Conservation (phyloP, 2,888 invertebrate genomes). For the Volucella bombylans region DNA sequence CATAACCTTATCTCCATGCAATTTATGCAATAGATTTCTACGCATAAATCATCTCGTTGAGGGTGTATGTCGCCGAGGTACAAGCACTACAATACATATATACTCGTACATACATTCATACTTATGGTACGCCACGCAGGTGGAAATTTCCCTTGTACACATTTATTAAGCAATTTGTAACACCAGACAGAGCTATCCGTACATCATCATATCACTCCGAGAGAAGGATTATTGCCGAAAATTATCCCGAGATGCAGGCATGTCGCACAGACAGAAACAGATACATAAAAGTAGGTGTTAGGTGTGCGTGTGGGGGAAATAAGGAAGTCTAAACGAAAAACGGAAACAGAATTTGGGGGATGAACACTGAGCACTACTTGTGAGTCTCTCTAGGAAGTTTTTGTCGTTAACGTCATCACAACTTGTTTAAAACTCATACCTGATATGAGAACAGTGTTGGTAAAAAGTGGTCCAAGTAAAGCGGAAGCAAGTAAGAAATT, state of each 20-base stretch:
- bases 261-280: constrained; percentile 26
- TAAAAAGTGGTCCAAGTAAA: constrained; percentile 18
- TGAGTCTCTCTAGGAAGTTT: constrained; percentile 42
- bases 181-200: constrained; percentile 57
- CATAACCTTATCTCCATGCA: constrained; percentile 56
- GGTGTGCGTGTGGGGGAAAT: background rate
- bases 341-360: constrained; percentile 23
- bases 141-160: constrained; percentile 63
- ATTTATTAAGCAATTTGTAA: constrained; percentile 71
- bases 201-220: constrained; percentile 28
- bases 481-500: constrained; percentile 19
- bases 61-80: constrained; percentile 43
- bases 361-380: constrained; percentile 37
- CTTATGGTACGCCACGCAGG: constrained; percentile 10
- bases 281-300: background rate
- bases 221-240: constrained; percentile 56
- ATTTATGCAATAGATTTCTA: constrained; percentile 61
- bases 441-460: constrained; percentile 49
- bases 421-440: constrained; percentile 66
- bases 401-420: constrained; percentile 66
- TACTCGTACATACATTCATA: no score
- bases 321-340: constrained; percentile 20
- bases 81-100: constrained; percentile 28
- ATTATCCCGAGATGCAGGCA: constrained; percentile 49
- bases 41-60: constrained; percentile 61